Percentiles rank a stretch among this genome's conserved stretches.
Conservation (phyloP, 1,140 invertebrate species). For the Drosophila eugracilis region DNA sequence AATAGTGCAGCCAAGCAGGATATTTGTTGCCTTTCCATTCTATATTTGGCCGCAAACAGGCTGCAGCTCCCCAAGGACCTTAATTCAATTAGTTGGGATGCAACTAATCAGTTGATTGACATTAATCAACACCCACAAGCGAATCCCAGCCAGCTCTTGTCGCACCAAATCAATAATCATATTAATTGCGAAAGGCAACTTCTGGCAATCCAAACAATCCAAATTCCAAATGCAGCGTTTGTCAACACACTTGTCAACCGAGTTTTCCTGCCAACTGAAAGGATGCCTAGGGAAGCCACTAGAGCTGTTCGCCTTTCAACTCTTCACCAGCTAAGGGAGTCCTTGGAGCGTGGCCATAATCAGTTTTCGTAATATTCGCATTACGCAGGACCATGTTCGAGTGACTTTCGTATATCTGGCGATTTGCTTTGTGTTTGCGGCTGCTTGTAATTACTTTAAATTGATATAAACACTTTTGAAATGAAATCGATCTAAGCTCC, state of each 20-base stretch:
- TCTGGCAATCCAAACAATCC: slow-evolving; percentile 30
- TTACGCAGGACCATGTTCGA: slow-evolving; percentile 20
- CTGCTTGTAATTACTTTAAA: slow-evolving; percentile 82
- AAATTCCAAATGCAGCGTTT: slow-evolving; percentile 24
- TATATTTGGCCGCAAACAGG: neutral
- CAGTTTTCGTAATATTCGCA: slow-evolving; percentile 60
- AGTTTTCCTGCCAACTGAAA: slow-evolving; percentile 3
- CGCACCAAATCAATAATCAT: slow-evolving; percentile 60
- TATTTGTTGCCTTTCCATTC: neutral
- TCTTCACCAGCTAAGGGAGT: slow-evolving; percentile 22
- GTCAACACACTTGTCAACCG: slow-evolving; percentile 50
- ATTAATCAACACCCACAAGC: slow-evolving; percentile 62
- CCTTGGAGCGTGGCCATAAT: slow-evolving; percentile 55
- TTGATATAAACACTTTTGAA: slow-evolving; percentile 82
- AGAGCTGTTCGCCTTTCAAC: too few relatives aligned
- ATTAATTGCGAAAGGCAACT: slow-evolving; percentile 55
- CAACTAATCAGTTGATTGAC: slow-evolving; percentile 71
- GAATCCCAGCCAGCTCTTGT: slow-evolving; percentile 30
- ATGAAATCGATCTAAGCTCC: slow-evolving; percentile 83
- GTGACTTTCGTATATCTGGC: slow-evolving; percentile 41
- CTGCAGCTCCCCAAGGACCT: neutral
- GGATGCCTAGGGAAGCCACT: neutral
- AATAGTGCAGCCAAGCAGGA: slow-evolving; percentile 3
- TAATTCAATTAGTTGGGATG: slow-evolving; percentile 36
- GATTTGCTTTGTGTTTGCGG: slow-evolving; percentile 63